Evolutionary conservation across 2,797 vertebrate genomes (phyloP).

Genomic region (Xiphophorus birchmanni): DNA sequence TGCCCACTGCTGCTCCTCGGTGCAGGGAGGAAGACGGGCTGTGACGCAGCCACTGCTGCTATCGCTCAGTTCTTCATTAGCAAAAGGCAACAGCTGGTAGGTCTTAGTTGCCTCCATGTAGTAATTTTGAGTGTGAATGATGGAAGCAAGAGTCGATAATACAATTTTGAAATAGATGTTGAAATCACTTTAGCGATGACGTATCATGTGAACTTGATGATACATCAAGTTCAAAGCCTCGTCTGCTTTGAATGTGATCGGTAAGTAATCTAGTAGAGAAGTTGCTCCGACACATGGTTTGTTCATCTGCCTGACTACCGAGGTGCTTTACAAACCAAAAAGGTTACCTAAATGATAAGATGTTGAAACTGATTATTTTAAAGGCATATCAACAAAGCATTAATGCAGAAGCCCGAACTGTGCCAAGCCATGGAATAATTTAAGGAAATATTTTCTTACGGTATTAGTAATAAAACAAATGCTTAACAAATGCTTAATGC

Average conservation of each 20-base stretch:
- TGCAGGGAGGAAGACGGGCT: neutral
- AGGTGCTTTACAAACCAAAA: neutral
- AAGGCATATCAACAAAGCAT: neutral
- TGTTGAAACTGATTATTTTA: neutral
- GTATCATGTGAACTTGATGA: neutral
- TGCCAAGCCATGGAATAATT: neutral
- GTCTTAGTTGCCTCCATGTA: neutral
- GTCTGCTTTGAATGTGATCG: neutral
- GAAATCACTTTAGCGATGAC: neutral
- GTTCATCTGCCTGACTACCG: neutral
- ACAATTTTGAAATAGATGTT: neutral
- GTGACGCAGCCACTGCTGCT: neutral
- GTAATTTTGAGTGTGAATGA: neutral
- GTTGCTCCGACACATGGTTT: neutral
- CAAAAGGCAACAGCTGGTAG: neutral
- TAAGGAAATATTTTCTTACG: neutral
- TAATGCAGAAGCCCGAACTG: neutral
- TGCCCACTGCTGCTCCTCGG: slow-evolving; percentile 41
- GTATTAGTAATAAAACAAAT: neutral
- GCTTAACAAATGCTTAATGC: neutral
- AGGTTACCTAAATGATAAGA: neutral
- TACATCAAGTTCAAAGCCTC: too few relatives aligned
- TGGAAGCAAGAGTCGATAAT: neutral
- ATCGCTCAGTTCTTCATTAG: neutral
- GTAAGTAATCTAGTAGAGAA: neutral